These are phyloP conservation scores for Cataglyphis livida DNA, from an alignment of 2,888 invertebrate species.

Conservation along the genomic window DNA sequence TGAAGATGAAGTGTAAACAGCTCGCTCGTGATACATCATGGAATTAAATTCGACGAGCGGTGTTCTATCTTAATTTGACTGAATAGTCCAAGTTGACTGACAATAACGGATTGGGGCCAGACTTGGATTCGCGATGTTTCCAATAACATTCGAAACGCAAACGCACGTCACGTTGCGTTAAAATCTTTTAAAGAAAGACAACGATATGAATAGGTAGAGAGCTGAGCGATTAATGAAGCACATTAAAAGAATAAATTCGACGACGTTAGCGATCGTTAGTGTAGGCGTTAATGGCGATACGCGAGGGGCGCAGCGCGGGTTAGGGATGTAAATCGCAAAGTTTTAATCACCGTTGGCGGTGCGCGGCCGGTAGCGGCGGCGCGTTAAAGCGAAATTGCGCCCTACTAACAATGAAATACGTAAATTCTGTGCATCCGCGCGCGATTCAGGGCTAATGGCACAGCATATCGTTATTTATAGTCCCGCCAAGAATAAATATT, in stretches of 20 bases:
- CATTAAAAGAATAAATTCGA: slow-evolving; percentile 44
- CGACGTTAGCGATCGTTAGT: slow-evolving; percentile 46
- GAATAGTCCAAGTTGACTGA: background rate
- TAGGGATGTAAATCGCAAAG: slow-evolving; percentile 55
- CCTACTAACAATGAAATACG: slow-evolving; percentile 55
- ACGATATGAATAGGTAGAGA: background rate
- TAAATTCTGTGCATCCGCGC: slow-evolving; percentile 55
- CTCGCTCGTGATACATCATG: slow-evolving; percentile 8
- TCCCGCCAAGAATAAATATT: slow-evolving; percentile 34
- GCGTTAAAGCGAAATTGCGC: slow-evolving; percentile 55
- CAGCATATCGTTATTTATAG: slow-evolving; percentile 47
- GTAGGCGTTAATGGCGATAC: slow-evolving; percentile 43
- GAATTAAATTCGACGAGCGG: background rate
- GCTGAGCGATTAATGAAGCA: slow-evolving; percentile 23
- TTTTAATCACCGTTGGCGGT: slow-evolving; percentile 53
- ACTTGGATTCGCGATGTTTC: background rate
- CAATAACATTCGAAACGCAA: background rate
- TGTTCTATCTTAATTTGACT: slow-evolving; percentile 15
- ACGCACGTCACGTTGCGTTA: background rate
- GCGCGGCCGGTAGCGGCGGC: slow-evolving; percentile 49
- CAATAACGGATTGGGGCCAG: slow-evolving; percentile 7
- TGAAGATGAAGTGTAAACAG: slow-evolving; percentile 52
- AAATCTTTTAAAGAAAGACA: background rate
- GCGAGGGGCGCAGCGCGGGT: slow-evolving; percentile 35
- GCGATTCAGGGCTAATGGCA: slow-evolving; percentile 52